Base-by-base conservation (phyloP, 1,140 invertebrate species). In the Diachasma alloeum region DNA sequence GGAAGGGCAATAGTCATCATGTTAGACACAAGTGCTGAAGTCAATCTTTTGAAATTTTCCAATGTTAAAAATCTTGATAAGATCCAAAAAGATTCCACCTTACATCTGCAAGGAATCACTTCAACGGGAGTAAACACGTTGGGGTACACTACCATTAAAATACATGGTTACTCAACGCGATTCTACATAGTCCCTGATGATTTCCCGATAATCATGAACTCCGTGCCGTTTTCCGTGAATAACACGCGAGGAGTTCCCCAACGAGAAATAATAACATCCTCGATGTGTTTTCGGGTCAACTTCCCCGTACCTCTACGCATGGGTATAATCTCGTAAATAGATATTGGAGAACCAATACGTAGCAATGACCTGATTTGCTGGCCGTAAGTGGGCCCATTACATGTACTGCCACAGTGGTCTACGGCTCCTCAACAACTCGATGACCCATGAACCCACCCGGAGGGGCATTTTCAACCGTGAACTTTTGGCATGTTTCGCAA, bases 181-280 rank as follows among this genome's bases (percentile, higher is more conserved):
- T n/a, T n/a, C n/a, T n/a, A n/a, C n/a, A n/a, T n/a, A n/a, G n/a
- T n/a, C n/a, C n/a, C n/a, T n/a, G n/a, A n/a, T n/a, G n/a, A n/a
- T n/a, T n/a, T n/a, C n/a, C n/a, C n/a, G n/a, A n/a, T 75, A 42
- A 72, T 81, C 6, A 87, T 75, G 72, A 88, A 88, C 74, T 88
- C 87, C 0, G 78, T 76, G 0, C 56, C 73, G 26, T 78, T 78
- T n/a, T n/a, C n/a, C n/a, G n/a, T n/a, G n/a, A n/a, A n/a, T n/a
- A n/a, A n/a, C n/a, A n/a, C n/a, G n/a, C n/a, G n/a, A n/a, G n/a
- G n/a, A n/a, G n/a, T n/a, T n/a, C n/a, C n/a, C n/a, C n/a, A n/a
- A n/a, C n/a, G 67, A 31, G 24, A 31, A 0, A 75, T 15, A 15
- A 70, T 46, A 6, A 48, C 19, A 31, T 69, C 36, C 24, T 70